These are phyloP conservation scores for Orthonyx spaldingii DNA, from an alignment of 2,113 vertebrate genomes.

Conservation along the genomic window DNA sequence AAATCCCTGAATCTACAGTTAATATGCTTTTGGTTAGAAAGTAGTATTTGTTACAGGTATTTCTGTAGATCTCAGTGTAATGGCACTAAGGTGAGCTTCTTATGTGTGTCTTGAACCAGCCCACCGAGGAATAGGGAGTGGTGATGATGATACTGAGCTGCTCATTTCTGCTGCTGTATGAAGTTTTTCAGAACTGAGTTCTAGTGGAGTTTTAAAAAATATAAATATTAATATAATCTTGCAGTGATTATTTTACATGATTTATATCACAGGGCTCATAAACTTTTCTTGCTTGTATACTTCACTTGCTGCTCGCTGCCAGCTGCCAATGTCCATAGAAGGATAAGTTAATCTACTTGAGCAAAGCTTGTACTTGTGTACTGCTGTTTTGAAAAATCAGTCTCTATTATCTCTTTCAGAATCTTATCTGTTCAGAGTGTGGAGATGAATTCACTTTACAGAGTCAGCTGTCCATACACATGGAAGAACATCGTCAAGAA, in stretches of 20 bases:
- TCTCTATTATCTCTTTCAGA: slow-evolving; percentile 72
- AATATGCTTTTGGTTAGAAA: background rate
- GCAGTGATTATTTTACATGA: background rate
- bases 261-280: background rate
- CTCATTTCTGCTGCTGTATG: background rate
- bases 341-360: background rate
- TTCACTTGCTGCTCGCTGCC: background rate
- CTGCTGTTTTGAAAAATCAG: background rate
- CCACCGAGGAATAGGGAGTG: background rate
- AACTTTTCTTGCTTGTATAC: background rate
- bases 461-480: slow-evolving; percentile 90
- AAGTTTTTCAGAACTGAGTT: background rate
- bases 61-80: background rate
- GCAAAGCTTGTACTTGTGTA: background rate
- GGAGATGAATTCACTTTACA: slow-evolving; percentile 97
- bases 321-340: background rate
- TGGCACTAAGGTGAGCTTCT: background rate
- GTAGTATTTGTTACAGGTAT: background rate
- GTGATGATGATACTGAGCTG: background rate
- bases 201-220: background rate
- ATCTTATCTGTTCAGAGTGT: slow-evolving; percentile 93
- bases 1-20: background rate
- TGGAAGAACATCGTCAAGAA: slow-evolving; percentile 94
- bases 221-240: background rate
- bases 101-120: background rate